Conservation (phyloP, 2,888 invertebrate genomes). For the Archaeoteleia sp. region DNA sequence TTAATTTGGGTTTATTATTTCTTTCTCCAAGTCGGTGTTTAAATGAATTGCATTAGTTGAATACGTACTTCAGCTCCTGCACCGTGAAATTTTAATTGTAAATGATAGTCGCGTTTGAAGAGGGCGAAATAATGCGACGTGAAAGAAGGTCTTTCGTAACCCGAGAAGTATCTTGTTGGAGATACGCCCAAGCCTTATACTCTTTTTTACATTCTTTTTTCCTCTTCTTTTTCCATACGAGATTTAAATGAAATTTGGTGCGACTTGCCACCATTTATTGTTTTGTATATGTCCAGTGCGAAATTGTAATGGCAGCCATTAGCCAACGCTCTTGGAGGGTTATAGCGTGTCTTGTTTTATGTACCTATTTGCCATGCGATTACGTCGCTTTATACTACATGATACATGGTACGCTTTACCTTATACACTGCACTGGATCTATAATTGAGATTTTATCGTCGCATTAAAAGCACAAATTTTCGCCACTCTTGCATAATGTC, state of each 20-base stretch:
- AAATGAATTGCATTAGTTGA: conserved; percentile 26
- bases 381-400: conserved; percentile 59
- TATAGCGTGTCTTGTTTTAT: conserved; percentile 61
- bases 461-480: conserved; percentile 42
- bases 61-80: conserved; percentile 4
- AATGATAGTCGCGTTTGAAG: conserved; percentile 32
- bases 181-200: conserved; percentile 20
- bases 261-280: conserved; percentile 45
- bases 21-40: conserved; percentile 11
- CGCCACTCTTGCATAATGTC: conserved; percentile 20
- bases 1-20: conserved; percentile 29
- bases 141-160: conserved; percentile 7
- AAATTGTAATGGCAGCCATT: conserved; percentile 60
- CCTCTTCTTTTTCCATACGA: conserved; percentile 49
- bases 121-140: conserved; percentile 3
- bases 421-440: conserved; percentile 36
- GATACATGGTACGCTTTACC: conserved; percentile 37
- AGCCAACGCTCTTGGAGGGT: conserved; percentile 58
- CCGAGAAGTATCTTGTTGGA: conserved; percentile 26
- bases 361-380: conserved; percentile 63
- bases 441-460: conserved; percentile 64
- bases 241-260: conserved; percentile 56
- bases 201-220: no score
- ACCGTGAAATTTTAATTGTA: conserved; percentile 40
- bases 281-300: conserved; percentile 48